Conservation (phyloP, 2,113 vertebrate genomes). For the Megaceryle maxima region DNA sequence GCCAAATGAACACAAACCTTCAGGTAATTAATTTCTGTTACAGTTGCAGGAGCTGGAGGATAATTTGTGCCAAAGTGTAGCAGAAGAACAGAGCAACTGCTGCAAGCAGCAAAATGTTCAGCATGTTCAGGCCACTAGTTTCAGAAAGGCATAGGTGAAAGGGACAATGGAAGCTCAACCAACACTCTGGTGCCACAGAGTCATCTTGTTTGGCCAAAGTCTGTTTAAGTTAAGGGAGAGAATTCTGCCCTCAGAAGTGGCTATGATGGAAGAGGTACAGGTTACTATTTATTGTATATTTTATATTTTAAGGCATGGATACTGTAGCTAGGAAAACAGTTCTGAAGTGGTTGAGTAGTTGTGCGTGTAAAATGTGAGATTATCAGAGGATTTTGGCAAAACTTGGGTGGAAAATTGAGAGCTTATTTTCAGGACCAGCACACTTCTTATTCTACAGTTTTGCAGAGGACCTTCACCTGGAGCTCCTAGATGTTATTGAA, state of each 20-base stretch:
- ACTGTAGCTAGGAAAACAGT: background rate
- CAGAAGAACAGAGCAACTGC: background rate
- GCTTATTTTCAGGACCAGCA: background rate
- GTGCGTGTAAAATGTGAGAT: background rate
- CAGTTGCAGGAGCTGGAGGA: background rate
- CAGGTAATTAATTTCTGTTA: conserved; percentile 8
- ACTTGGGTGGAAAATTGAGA: background rate
- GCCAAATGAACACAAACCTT: background rate
- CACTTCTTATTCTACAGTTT: background rate
- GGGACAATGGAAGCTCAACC: background rate
- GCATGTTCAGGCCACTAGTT: background rate
- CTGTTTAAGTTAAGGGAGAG: background rate
- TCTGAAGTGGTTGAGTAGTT: background rate
- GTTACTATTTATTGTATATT: background rate
- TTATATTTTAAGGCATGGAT: background rate
- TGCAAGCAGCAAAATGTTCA: background rate
- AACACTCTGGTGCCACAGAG: background rate
- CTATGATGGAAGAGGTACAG: background rate
- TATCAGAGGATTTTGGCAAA: background rate
- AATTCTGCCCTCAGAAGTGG: background rate
- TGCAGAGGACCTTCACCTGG: background rate
- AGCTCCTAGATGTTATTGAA: background rate
- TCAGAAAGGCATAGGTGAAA: background rate
- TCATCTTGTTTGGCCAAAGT: background rate
- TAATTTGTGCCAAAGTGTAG: background rate